Percentiles rank a stretch among this genome's conserved stretches.
Evolutionary conservation across 2,797 vertebrate species (phyloP).

Genomic region (Sciurus carolinensis): DNA sequence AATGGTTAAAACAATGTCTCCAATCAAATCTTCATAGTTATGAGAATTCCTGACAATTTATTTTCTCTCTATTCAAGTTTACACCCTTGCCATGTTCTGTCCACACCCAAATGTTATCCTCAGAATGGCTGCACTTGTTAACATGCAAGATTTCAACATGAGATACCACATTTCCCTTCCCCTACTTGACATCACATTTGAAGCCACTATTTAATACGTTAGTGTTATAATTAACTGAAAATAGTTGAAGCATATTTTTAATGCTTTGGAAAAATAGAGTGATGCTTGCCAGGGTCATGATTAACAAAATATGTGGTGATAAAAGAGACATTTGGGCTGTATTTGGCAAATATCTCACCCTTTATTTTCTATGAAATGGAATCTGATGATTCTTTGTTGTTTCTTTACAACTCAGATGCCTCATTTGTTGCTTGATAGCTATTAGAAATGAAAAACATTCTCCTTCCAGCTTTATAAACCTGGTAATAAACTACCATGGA

Average conservation of each 20-base stretch:
- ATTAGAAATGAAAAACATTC: neutral
- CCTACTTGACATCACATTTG: constrained; percentile 21
- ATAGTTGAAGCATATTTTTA: constrained; percentile 54
- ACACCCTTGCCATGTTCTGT: neutral
- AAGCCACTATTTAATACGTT: constrained; percentile 41
- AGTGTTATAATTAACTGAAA: constrained; percentile 67
- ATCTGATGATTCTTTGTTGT: neutral
- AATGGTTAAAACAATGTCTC: constrained; percentile 8
- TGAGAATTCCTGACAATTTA: neutral
- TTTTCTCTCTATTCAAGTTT: neutral
- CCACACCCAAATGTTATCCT: neutral
- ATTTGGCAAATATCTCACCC: constrained; percentile 26
- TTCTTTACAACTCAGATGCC: neutral
- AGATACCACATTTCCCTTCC: neutral
- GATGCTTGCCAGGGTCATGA: constrained; percentile 34
- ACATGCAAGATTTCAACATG: neutral
- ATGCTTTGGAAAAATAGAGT: neutral
- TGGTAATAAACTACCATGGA: neutral
- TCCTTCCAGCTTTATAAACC: neutral
- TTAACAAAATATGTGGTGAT: constrained; percentile 54
- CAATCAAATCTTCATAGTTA: neutral
- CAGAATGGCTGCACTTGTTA: neutral
- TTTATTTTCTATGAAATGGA: constrained; percentile 40
- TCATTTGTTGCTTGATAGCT: neutral
- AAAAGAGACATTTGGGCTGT: constrained; percentile 54